Percentiles rank a stretch among this genome's conserved stretches.
Evolutionary conservation across 2,888 invertebrate species (phyloP).

Genomic region (Helicoverpa assulta): DNA sequence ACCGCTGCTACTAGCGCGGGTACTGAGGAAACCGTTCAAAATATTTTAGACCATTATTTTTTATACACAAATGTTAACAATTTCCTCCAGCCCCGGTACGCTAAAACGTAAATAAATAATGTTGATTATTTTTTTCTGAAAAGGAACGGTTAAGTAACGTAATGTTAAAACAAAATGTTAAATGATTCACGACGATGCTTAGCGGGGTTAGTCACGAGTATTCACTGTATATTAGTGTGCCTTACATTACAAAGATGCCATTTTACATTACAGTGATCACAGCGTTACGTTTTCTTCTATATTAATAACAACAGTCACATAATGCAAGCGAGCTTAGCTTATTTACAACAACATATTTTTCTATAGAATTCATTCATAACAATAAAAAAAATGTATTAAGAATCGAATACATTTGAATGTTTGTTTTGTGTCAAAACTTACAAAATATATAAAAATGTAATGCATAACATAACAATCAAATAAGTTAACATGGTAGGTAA

Average conservation of each 20-base stretch:
- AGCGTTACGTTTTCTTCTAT: slow-evolving; percentile 73
- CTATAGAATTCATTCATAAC: slow-evolving; percentile 74
- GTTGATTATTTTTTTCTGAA: slow-evolving; percentile 59
- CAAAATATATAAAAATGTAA: slow-evolving; percentile 62
- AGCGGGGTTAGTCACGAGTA: slow-evolving; percentile 88
- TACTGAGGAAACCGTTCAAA: slow-evolving; percentile 48
- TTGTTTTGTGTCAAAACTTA: slow-evolving; percentile 65
- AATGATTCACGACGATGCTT: slow-evolving; percentile 79
- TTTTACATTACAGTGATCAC: slow-evolving; percentile 80
- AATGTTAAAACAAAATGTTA: slow-evolving; percentile 74
- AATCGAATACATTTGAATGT: slow-evolving; percentile 66
- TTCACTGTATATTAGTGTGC: slow-evolving; percentile 83
- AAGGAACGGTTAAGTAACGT: slow-evolving; percentile 64
- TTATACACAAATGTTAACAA: slow-evolving; percentile 30
- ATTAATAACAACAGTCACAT: slow-evolving; percentile 89
- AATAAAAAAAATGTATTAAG: slow-evolving; percentile 70
- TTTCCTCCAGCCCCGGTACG: slow-evolving; percentile 56
- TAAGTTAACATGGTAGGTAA: slow-evolving; percentile 68
- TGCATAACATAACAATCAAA: slow-evolving; percentile 66
- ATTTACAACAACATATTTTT: slow-evolving; percentile 83
- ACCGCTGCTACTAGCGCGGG: slow-evolving; percentile 57
- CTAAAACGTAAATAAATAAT: slow-evolving; percentile 50
- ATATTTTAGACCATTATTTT: slow-evolving; percentile 7
- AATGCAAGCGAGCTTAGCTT: slow-evolving; percentile 88
- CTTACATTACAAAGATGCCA: slow-evolving; percentile 83